A percentile compares a stretch with the other conserved stretches of the same genome.
These are phyloP conservation scores for Apodemia hepburni DNA, from an alignment of 2,888 invertebrate genomes.

Conservation along the genomic window DNA sequence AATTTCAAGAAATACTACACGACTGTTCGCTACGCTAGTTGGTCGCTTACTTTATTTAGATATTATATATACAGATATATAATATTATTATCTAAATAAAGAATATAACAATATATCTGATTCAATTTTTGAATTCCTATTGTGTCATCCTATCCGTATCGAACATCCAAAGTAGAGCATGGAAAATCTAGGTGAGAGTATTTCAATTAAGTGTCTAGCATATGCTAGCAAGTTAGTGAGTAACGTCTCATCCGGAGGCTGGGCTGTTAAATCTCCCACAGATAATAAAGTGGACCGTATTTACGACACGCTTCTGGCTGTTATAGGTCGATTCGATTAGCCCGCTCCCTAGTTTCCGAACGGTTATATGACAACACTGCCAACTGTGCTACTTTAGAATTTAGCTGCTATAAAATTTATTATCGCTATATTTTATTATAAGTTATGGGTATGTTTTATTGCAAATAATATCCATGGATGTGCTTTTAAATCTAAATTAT, in stretches of 20 bases:
- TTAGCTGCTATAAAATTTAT: slow-evolving; percentile 2
- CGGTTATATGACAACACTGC: slow-evolving; percentile 49
- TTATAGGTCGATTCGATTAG: slow-evolving; percentile 66
- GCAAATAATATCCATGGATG: neutral
- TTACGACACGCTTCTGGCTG: slow-evolving; percentile 51
- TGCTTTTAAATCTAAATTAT: too few relatives aligned
- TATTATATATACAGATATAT: too few relatives aligned
- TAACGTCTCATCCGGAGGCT: slow-evolving; percentile 38
- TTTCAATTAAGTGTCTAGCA: slow-evolving; percentile 45
- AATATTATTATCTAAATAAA: too few relatives aligned
- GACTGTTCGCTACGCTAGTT: too few relatives aligned
- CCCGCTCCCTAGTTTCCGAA: slow-evolving; percentile 53
- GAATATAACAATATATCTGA: too few relatives aligned
- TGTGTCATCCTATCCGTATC: neutral
- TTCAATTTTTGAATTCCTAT: slow-evolving; percentile 15
- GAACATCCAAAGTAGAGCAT: slow-evolving; percentile 18
- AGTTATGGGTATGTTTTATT: neutral
- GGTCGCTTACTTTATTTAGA: too few relatives aligned
- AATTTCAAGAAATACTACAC: too few relatives aligned
- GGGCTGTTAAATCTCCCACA: slow-evolving; percentile 48
- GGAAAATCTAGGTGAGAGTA: slow-evolving; percentile 34
- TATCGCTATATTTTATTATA: neutral
- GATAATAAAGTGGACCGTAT: slow-evolving; percentile 60
- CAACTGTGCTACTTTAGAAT: slow-evolving; percentile 17
- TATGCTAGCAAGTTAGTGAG: slow-evolving; percentile 31